Percentiles rank a stretch among this genome's conserved stretches.
Conservation (phyloP, 2,888 invertebrate genomes). For the Palloptera scutellata region DNA sequence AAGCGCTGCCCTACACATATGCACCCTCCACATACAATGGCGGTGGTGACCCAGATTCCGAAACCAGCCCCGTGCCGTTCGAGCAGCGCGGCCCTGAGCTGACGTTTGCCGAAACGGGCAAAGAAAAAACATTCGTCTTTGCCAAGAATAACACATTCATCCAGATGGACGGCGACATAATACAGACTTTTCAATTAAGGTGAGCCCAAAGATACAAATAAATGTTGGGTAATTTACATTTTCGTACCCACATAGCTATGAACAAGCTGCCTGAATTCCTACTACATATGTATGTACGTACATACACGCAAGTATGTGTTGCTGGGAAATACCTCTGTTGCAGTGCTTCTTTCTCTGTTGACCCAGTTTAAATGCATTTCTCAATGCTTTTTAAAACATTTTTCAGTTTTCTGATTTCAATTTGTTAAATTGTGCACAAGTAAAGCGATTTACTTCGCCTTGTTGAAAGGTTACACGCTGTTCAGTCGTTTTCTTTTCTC, state of each 20-base stretch:
- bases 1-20: conserved; percentile 48
- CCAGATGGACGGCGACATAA: conserved; percentile 88
- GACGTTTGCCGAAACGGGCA: conserved; percentile 85
- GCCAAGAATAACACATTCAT: conserved; percentile 90
- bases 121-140: conserved; percentile 89
- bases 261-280: background rate
- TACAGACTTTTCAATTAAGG: conserved; percentile 89
- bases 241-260: background rate
- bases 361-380: no score
- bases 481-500: no score
- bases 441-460: no score
- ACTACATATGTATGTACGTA: background rate
- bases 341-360: no score
- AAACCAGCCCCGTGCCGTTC: conserved; percentile 72
- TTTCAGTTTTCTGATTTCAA: no score
- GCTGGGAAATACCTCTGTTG: no score
- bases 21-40: conserved; percentile 44
- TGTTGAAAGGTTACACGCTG: no score
- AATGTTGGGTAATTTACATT: no score
- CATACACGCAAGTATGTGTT: background rate
- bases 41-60: conserved; percentile 44
- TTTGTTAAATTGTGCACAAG: no score
- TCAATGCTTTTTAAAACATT: no score
- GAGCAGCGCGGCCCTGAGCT: conserved; percentile 80
- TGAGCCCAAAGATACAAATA: conserved; percentile 57